Evolutionary conservation across 64 coral and sea anemone species (phyloP), one percentile per base, ranked within the genome.

Genomic region (Dendrophyllia cribrosa): DNA sequence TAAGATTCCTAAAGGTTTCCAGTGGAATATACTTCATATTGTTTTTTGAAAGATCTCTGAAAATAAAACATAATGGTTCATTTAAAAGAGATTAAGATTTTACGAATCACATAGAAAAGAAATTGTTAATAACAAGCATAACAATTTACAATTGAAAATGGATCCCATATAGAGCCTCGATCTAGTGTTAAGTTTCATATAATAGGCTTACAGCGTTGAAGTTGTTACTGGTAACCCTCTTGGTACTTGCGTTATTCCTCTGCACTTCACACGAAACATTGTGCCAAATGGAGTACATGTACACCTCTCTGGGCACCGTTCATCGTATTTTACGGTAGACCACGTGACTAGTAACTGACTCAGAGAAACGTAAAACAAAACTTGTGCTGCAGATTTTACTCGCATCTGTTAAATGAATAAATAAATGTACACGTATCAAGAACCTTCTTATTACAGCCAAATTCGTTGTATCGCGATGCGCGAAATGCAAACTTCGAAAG

Each of bases 11-110:
- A 23, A 55, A 76, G 7, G 11, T 10, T 17, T 76, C n/a, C 10
- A 12, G 6, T 22, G 4, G 17, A 53, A 76, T 23, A 15, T 19
- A 21, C 4, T 22, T 23, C 19, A 53, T 10, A 76, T n/a, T 4
- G 16, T 52, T 53, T 53, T 48, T 20, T 43, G 74, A 76, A 76
- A 76, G 74, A 23, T 76, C 43, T 52, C 74, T 76, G 19, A 76
- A 52, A 12, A 46, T 17, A 76, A 23, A 52, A 51, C 49, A 12
- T 43, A 72, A 72, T 10, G 26, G 11, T 12, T 9, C n/a, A 72
- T 13, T 12, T 13, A 0, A 34, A 34, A 34, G 34, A 34, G 34
- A 34, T 34, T 34, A 34, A 34, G 34, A 34, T 34, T 34, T 34
- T 34, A 34, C 34, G 34, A 55, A 55, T 55, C 52, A 55, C 52